Base-by-base conservation (phyloP, 2,113 vertebrate species). In the Ptilonorhynchus violaceus region DNA sequence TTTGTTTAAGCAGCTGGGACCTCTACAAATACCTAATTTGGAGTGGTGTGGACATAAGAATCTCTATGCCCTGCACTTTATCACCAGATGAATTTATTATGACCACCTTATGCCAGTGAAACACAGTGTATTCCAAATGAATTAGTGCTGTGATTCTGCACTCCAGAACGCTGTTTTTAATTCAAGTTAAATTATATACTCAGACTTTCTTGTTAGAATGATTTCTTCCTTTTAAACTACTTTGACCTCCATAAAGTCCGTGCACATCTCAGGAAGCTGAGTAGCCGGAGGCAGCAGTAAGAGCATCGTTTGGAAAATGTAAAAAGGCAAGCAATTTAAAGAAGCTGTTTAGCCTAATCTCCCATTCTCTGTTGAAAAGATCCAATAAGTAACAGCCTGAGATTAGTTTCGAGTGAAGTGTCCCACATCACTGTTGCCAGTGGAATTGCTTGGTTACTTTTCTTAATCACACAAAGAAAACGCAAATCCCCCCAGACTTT, bases 201-300 rank as follows among this genome's bases (percentile, higher is more conserved):
- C 55, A 69, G 83, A 79, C 83, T 56, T 79, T 83, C 67, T 59
- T 70, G 28, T 90, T 94, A 70, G 67, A 66, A 59, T 88, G 86
- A 77, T 92, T 92, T 95, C 75, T 92, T 94, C 89, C n/a, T 74
- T 74, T 84, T 70, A 75, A 91, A 90, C 47, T 86, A 46, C 92
- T 97, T 68, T 93, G 87, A 76, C 92, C 89, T 94, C 70, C 58
- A 33, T 86, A 49, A 92, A 93, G 74, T 74, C 52, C 4, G 10
- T 37, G 62, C 39, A 53, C 35, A 72, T 58, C 49, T 88, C 60
- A 55, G 75, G 74, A 77, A 92, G 82, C 49, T 78, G 63, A 11
- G 63, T 94, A 88, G 59, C 83, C 83, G 41, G 68, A 96, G 86
- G 91, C 47, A 85, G 31, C 11, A 89, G 74, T 19, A 53, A 88